Base-by-base conservation (phyloP, 2,797 vertebrate species). In the Tauraco hartlaubi region DNA sequence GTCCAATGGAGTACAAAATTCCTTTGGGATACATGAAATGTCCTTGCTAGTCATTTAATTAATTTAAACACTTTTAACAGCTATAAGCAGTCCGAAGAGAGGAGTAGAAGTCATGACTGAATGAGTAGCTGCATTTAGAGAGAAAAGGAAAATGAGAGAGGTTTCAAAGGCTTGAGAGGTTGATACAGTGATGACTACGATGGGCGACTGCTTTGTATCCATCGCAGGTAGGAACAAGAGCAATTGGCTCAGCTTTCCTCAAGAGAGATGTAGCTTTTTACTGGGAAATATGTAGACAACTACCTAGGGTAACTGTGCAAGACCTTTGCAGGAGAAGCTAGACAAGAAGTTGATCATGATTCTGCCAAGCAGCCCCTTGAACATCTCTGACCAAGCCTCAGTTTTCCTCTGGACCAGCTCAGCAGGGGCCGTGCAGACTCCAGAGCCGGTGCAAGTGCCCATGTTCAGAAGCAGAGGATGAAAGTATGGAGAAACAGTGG, bases 181-280 rank as follows among this genome's bases (percentile, higher is more conserved):
- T 28, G 48, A 39, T 75, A 18, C 26, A 37, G 33, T 5, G 29
- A 37, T 48, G 41, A 4, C 13, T 61, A 31, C 0, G 2, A 31
- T 9, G 21, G 35, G 2, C 0, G 1, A 72, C 28, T n/a, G 49
- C 20, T 87, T 56, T 4, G 1, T 6, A 17, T 48, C 80, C 61
- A 6, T 31, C 1, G 1, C 1, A 2, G 16, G 18, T 49, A 39
- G 44, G 20, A 63, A 15, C 37, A 44, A 55, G n/a, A 21, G 11
- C 2, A 2, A 55, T 25, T 35, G 56, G 35, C 44, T 71, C 25
- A 9, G 26, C 56, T 72, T 29, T 35, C 44, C 29, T 21, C 17
- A 41, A 9, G 58, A 52, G 28, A 75, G 21, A 28, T 13, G 15
- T 12, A 41, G 23, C 63, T 66, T 68, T 43, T 4, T 43, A 14